A percentile compares a stretch with the other conserved stretches of the same genome.
Evolutionary conservation across 2,888 invertebrate genomes (phyloP).

Genomic region (Ophraella communa): DNA sequence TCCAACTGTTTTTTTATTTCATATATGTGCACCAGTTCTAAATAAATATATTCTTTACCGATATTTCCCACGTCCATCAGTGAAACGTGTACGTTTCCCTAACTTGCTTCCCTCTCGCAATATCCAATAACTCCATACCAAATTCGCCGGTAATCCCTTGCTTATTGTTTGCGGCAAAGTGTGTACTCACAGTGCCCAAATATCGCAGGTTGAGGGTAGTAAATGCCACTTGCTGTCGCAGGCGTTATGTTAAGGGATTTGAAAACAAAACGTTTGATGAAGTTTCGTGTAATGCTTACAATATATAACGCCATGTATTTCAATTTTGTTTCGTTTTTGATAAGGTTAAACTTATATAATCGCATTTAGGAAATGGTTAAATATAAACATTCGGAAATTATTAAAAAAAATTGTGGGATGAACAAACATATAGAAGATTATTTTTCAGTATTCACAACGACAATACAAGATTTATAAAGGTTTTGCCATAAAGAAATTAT

Average conservation of each 20-base stretch:
- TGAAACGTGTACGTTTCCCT: conserved; percentile 39
- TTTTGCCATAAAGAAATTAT: too few relatives aligned
- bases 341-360: not conserved
- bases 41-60: conserved; percentile 17
- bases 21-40: conserved; percentile 6
- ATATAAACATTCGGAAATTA: not conserved
- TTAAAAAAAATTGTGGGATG: too few relatives aligned
- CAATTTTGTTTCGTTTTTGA: not conserved
- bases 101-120: conserved; percentile 46
- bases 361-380: not conserved
- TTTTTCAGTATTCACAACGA: too few relatives aligned
- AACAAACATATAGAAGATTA: too few relatives aligned
- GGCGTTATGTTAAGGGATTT: conserved; percentile 14
- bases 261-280: conserved; percentile 6
- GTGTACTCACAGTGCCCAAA: conserved; percentile 34
- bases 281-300: not conserved
- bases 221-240: conserved; percentile 21
- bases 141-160: conserved; percentile 50
- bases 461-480: too few relatives aligned
- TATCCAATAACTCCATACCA: conserved; percentile 50
- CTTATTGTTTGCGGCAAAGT: conserved; percentile 47
- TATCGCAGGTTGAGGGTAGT: conserved; percentile 36
- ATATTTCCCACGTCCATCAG: conserved; percentile 46
- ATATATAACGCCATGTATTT: not conserved
- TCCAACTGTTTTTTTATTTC: conserved; percentile 1